Base-by-base conservation (phyloP, 2,797 vertebrate species). In the Sciaenops ocellatus region DNA sequence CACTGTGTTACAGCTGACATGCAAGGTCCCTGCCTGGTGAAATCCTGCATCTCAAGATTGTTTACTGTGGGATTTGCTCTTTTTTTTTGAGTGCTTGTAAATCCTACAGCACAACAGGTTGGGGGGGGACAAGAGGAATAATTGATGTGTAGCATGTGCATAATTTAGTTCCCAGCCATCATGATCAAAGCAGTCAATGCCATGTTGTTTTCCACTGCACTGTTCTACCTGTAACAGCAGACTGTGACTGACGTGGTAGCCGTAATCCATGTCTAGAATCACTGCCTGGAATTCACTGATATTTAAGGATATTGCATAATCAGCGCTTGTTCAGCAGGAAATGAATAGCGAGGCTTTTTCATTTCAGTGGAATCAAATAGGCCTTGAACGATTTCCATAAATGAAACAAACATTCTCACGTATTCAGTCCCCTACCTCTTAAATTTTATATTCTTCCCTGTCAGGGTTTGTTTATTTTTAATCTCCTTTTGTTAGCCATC, bases 391-490 rank as follows among this genome's bases (percentile, higher is more conserved):
- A 90, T 86, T 86, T 87, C 83, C 76, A 90, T 86, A 86, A 91
- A 92, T 76, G 61, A 88, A 85, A 90, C 80, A 89, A 87, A 86
- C 73, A 78, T 83, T 70, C 76, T 76, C 48, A 55, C 55, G 68
- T 68, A 68, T 52, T 46, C 63, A 44, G 46, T 69, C 57, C 64
- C 26, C 50, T 56, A 30, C 51, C 63, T 66, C 72, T 75, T 46
- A 38, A 56, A 69, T 86, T 70, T 76, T 60, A 71, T 63, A 86
- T 80, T 88, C 76, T 67, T 65, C 76, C 66, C 76, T 47, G 34
- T 90, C 83, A 88, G 80, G 82, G 80, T 89, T 90, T 91, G 90
- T 89, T 92, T 93, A 84, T 87, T 88, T 93, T 91, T 91, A 90
- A 90, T 91, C 87, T 90, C 61, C 68, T 83, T 38, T 85, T 91